phyloP scores from a whole-genome alignment of 2,113 vertebrate species.

The Sinosuthora webbiana region DNA sequence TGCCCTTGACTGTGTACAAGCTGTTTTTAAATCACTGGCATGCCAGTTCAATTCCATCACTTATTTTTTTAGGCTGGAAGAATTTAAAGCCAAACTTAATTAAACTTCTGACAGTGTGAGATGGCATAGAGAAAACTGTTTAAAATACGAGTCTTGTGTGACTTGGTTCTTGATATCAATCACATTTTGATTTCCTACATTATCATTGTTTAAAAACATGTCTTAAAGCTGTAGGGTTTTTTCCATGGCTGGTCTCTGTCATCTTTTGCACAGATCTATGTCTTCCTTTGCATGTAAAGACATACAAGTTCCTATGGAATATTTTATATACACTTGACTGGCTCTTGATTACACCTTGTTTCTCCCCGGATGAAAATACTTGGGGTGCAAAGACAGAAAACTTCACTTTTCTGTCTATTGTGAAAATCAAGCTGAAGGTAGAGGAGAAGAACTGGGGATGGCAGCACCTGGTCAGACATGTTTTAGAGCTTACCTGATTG shows the following conservation, averaged over 20 bases:
- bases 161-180: not conserved
- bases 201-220: not conserved
- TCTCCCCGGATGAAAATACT: not conserved
- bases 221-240: not conserved
- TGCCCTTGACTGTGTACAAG: not conserved
- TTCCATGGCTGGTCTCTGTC: not conserved
- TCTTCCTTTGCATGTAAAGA: not conserved
- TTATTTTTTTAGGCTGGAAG: not conserved
- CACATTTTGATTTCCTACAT: not conserved
- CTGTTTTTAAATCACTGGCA: not conserved
- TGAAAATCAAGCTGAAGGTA: not conserved
- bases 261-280: not conserved
- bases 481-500: not conserved
- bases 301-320: not conserved
- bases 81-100: constrained; percentile 39
- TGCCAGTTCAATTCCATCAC: not conserved
- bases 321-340: not conserved
- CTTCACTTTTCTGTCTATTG: not conserved
- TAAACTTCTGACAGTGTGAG: constrained; percentile 14
- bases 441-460: not conserved
- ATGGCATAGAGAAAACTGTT: not conserved
- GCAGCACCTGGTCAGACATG: not conserved
- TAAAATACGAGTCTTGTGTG: not conserved
- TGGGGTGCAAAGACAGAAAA: not conserved
- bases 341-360: not conserved